These are phyloP conservation scores for Mycteria americana DNA, from an alignment of 2,797 vertebrate genomes.

Conservation along the genomic window DNA sequence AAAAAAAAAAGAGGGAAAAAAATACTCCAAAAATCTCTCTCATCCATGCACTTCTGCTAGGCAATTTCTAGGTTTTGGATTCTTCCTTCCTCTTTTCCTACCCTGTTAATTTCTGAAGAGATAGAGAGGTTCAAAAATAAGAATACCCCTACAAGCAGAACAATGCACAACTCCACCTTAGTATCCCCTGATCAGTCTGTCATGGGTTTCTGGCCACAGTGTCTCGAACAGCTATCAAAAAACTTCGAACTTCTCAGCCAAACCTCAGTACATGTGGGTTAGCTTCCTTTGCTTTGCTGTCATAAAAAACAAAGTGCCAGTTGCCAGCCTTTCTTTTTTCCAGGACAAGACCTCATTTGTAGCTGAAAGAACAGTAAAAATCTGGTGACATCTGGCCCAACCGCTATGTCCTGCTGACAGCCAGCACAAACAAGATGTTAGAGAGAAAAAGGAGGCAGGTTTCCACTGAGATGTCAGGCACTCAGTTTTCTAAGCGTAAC, in stretches of 20 bases:
- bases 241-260: not conserved
- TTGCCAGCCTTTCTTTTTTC: not conserved
- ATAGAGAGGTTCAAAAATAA: not conserved
- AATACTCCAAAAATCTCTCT: not conserved
- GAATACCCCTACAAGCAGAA: not conserved
- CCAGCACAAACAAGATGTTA: conserved; percentile 20
- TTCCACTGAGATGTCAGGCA: conserved; percentile 14
- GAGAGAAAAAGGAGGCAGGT: not conserved
- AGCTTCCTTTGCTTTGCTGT: not conserved
- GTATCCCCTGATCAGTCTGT: not conserved
- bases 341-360: conserved; percentile 37
- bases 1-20: not conserved
- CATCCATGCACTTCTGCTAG: not conserved
- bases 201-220: not conserved
- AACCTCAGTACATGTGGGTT: not conserved
- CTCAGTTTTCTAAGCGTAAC: not conserved
- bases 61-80: not conserved
- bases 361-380: conserved; percentile 39
- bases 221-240: not conserved
- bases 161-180: not conserved
- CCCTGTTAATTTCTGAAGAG: not conserved
- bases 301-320: not conserved
- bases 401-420: conserved; percentile 18
- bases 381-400: conserved; percentile 24
- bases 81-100: not conserved